These are phyloP conservation scores for Popillia japonica DNA, from an alignment of 1,140 invertebrate genomes.

Conservation along the genomic window DNA sequence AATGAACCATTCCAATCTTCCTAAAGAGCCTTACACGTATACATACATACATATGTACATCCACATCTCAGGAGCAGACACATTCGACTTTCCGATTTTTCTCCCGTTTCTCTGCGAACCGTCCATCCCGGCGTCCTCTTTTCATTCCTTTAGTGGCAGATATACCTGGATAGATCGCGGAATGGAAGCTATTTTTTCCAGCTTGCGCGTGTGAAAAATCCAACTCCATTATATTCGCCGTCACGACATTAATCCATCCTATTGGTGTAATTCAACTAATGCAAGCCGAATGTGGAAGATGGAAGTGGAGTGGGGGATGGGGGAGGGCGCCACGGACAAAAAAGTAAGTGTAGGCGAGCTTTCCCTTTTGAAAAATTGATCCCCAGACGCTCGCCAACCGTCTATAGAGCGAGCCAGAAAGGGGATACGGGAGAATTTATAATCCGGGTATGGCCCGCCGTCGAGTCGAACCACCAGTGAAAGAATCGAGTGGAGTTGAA, in stretches of 20 bases:
- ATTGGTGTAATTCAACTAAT: conserved; percentile 15
- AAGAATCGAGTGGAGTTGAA: background rate
- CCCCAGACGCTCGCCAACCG: background rate
- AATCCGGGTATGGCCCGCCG: background rate
- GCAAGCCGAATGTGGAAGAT: background rate
- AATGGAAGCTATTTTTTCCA: conserved; percentile 2
- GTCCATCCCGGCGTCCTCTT: background rate
- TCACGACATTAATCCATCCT: conserved; percentile 14
- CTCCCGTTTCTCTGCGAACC: background rate
- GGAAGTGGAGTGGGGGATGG: background rate
- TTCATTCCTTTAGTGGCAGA: background rate
- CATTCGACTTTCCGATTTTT: background rate
- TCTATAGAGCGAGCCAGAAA: background rate
- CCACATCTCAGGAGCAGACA: background rate
- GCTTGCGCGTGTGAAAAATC: background rate
- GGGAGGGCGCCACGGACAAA: background rate
- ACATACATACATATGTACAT: background rate
- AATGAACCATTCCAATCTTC: background rate
- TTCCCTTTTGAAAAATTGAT: conserved; percentile 1
- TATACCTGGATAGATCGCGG: background rate
- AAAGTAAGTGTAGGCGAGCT: conserved; percentile 4
- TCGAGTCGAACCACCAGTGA: background rate
- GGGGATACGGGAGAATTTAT: background rate
- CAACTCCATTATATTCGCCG: background rate
- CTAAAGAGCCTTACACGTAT: background rate